phyloP scores from a whole-genome alignment of 2,888 invertebrate species.

The Imbricaverruca yamaguchii region DNA sequence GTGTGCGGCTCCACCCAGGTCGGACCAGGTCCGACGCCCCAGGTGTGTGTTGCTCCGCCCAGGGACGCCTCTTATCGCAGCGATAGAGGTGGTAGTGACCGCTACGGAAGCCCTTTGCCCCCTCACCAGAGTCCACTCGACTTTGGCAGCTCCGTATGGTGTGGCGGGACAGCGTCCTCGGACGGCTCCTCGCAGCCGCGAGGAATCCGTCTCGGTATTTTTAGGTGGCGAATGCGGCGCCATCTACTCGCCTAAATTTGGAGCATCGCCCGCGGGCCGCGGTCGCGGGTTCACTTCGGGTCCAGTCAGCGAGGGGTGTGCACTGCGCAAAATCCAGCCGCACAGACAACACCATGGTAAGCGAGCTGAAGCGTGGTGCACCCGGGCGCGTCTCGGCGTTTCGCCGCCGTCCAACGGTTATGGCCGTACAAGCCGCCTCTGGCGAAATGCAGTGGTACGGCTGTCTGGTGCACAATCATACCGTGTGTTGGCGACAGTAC shows the following conservation, averaged over 20 bases:
- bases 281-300: slow-evolving; percentile 4
- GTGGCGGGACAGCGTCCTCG: not conserved
- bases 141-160: slow-evolving; percentile 10
- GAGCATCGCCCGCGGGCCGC: not conserved
- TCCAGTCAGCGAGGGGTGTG: slow-evolving; percentile 16
- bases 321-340: not conserved
- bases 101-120: not conserved
- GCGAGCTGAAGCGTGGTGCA: not conserved
- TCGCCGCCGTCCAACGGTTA: too few species aligned
- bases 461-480: too few species aligned
- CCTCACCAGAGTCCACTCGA: not conserved
- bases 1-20: too few species aligned
- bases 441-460: too few species aligned
- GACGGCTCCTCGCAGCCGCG: too few species aligned
- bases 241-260: not conserved
- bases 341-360: slow-evolving; percentile 4
- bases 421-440: too few species aligned
- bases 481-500: too few species aligned
- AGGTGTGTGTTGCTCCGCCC: too few species aligned
- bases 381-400: too few species aligned
- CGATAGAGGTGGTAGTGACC: not conserved
- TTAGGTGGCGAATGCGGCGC: not conserved
- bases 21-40: too few species aligned
- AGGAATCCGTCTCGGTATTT: slow-evolving; percentile 1
- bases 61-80: too few species aligned